A percentile compares a stretch with the other conserved stretches of the same genome.
Conservation (phyloP, 23 tunicate genomes). For the Corella eumyota region DNA sequence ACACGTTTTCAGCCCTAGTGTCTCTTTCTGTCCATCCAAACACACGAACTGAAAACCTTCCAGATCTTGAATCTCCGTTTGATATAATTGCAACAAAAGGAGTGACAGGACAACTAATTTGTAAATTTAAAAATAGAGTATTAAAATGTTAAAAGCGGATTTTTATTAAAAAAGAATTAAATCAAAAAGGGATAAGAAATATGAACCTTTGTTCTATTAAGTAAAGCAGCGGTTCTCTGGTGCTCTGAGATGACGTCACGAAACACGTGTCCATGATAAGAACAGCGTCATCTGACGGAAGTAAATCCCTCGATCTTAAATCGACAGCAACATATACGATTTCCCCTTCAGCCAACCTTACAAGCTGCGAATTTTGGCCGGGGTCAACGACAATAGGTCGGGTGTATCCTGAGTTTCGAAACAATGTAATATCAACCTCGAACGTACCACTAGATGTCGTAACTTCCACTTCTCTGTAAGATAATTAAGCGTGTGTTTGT, state of each 20-base stretch:
- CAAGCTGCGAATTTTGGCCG: conserved; percentile 9
- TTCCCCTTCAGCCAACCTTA: conserved; percentile 64
- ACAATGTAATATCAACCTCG: conserved; percentile 48
- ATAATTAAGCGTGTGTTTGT: not conserved
- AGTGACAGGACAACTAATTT: conserved; percentile 62
- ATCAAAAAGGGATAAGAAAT: not conserved
- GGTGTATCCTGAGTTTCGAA: conserved; percentile 30
- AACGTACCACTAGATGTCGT: conserved; percentile 26
- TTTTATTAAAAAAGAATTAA: no score
- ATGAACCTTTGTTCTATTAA: conserved; percentile 17
- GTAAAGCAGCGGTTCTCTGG: conserved; percentile 18
- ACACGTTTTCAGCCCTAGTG: conserved; percentile 20
- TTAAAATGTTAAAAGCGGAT: no score
- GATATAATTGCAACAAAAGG: conserved; percentile 52
- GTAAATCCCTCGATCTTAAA: conserved; percentile 21
- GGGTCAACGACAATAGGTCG: conserved; percentile 6
- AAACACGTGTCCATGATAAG: conserved; percentile 79
- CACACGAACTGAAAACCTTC: conserved; percentile 42
- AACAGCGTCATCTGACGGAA: conserved; percentile 25
- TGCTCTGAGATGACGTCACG: conserved; percentile 53
- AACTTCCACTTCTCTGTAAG: conserved; percentile 21
- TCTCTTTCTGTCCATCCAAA: conserved; percentile 65
- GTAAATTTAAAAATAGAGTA: no score
- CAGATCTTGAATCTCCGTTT: conserved; percentile 50
- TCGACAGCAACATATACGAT: conserved; percentile 59